Base-by-base conservation (phyloP, 2,888 invertebrate genomes). In the Choristoneura rosaceana region DNA sequence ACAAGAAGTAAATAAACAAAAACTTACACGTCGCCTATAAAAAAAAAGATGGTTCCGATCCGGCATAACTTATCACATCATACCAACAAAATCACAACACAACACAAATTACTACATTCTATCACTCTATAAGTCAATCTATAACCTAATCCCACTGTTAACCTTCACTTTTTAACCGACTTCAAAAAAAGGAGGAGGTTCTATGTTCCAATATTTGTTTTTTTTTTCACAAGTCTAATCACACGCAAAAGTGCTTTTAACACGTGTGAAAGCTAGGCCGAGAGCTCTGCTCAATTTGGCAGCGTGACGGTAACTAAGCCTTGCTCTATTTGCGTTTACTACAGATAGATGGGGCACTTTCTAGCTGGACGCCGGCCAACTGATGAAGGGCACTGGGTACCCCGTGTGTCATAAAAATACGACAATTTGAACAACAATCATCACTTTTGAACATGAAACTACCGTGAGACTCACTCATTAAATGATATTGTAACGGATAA, bases 11-110 rank as follows among this genome's bases (percentile, higher is more conserved):
- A 25, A 25, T 25, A 25, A 25, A 25, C 25, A 14, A 69, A 67
- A 77, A 90, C 92, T 92, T 82, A 93, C 93, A 62, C 87, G 87
- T 71, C 86, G 84, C 75, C 81, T 86, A 75, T 82, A 85, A 80
- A 84, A 83, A 71, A 83, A 82, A 43, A 92, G 81, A 78, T 90
- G 80, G 70, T 92, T 89, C 15, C 90, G 86, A 87, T 92, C 92
- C 78, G 92, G 93, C 93, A 93, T 93, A 59, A 74, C 79, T 76
- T 52, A 50, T 38, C 67, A 68, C 71, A 71, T 58, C n/a, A 38
- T 55, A 9, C 45, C 50, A 58, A 71, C 7, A 62, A 45, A 45
- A 10, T 66, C 65, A 38, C 55, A n/a, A 25, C 47, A 41, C 33
- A 33, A n/a, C 12, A 41, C 58, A 38, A 58, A 52, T 43, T 14